Evolutionary conservation across 2,888 invertebrate species (phyloP).

Genomic region (Pachydiplax longipennis): DNA sequence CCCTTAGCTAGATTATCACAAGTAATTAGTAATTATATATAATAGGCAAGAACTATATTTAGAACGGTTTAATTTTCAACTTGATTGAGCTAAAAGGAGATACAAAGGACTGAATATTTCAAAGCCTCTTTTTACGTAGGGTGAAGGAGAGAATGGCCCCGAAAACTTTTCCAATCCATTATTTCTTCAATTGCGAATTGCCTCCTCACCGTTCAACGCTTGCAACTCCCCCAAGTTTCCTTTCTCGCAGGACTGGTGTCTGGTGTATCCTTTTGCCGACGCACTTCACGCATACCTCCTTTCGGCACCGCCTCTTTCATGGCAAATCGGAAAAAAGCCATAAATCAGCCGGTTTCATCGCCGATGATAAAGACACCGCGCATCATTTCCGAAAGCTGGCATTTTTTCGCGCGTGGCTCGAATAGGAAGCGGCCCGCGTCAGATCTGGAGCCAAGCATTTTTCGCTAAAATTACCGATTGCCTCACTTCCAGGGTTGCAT

Average conservation of each 20-base stretch:
- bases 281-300: too few relatives aligned
- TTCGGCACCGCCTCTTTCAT: too few relatives aligned
- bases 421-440: background rate
- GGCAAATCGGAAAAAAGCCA: background rate
- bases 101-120: too few relatives aligned
- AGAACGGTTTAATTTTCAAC: too few relatives aligned
- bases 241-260: background rate
- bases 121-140: too few relatives aligned
- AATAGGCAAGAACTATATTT: too few relatives aligned
- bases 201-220: background rate
- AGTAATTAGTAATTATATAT: too few relatives aligned
- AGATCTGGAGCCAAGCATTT: background rate
- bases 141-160: too few relatives aligned
- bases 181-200: too few relatives aligned
- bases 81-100: too few relatives aligned
- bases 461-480: background rate
- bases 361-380: background rate
- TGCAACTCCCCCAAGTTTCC: background rate
- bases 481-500: background rate
- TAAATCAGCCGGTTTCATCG: background rate
- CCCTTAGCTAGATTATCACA: too few relatives aligned
- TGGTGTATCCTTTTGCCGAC: background rate
- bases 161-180: too few relatives aligned
- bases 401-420: background rate
- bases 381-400: background rate